A percentile compares a stretch with the other conserved stretches of the same genome.
phyloP scores from a whole-genome alignment of 2,113 vertebrate species.

The Zeus faber region DNA sequence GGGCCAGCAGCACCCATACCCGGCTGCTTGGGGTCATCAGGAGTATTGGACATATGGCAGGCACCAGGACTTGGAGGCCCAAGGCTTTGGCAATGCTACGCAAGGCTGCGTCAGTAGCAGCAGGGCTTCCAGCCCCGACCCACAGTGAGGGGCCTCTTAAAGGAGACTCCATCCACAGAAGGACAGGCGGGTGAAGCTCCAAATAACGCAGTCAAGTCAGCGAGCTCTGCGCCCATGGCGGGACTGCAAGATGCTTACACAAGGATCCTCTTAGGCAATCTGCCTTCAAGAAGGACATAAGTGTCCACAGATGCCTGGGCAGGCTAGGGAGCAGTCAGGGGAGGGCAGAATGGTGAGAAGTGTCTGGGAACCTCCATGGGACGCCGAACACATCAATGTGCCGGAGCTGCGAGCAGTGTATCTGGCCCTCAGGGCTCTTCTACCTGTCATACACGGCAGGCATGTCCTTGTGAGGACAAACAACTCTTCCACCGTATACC shows the following conservation, averaged over 20 bases:
- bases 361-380: too few relatives aligned
- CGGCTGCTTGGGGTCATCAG: too few relatives aligned
- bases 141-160: too few relatives aligned
- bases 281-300: not conserved
- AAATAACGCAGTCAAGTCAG: not conserved
- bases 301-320: not conserved
- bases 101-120: too few relatives aligned
- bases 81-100: too few relatives aligned
- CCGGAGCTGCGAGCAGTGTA: too few relatives aligned
- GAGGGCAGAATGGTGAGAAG: too few relatives aligned
- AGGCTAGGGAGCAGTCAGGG: not conserved
- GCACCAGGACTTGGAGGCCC: too few relatives aligned
- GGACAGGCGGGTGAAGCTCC: not conserved
- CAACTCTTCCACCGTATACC: conserved; percentile 5
- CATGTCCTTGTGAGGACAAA: conserved; percentile 8
- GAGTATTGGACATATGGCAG: too few relatives aligned
- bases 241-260: not conserved
- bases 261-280: not conserved
- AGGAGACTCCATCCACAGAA: not conserved
- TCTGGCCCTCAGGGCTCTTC: not conserved
- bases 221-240: not conserved
- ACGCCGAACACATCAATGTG: too few relatives aligned
- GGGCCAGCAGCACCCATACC: too few relatives aligned
- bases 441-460: not conserved
- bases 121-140: too few relatives aligned